Base-by-base conservation (phyloP, 2,888 invertebrate species). In the Rhyacophila evoluta region DNA sequence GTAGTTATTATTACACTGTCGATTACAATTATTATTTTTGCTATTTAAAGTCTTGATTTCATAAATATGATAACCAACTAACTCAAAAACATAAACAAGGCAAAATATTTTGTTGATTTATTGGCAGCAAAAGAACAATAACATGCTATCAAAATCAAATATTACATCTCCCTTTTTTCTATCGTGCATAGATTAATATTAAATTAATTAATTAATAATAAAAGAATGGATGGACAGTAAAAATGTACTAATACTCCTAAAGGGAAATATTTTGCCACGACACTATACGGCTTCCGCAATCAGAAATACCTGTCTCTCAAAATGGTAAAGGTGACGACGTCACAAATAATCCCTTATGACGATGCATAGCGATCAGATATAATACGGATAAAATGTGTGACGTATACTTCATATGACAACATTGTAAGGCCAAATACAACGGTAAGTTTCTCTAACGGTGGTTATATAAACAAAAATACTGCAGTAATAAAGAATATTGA, bases 401-500 rank as follows among this genome's bases (percentile, higher is more conserved):
- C 55, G 25, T 15, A 41, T 15, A 15, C n/a, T 15, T 41, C 15
- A 15, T n/a, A 41, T 41, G 41, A 41, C 41, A 41, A 5, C 8
- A 12, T 3, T 12, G 39, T 15, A 8, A 55, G 10, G 25, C 19
- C 19, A 1, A 55, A 55, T 8, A 55, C 55, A 2, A 19, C 19
- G 10, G 55, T 55, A 25, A 19, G 55, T 10, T 55, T 55, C 10
- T 19, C 2, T 4, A 8, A 19, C 19, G 10, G 19, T 25, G 10
- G 10, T 55, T 55, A 55, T 36, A 19, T 19, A 36, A 37, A 72
- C 29, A 72, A 12, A 72, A 72, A 33, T 72, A 72, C 33, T 36
- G 55, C 55, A 55, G 55, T 55, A 10, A 10, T 25, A 25, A 25
- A 10, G 8, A 55, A 55, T 55, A 55, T 25, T 55, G 55, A 55